Conservation (phyloP, 2,888 invertebrate species). For the Drosophila aldrichi region DNA sequence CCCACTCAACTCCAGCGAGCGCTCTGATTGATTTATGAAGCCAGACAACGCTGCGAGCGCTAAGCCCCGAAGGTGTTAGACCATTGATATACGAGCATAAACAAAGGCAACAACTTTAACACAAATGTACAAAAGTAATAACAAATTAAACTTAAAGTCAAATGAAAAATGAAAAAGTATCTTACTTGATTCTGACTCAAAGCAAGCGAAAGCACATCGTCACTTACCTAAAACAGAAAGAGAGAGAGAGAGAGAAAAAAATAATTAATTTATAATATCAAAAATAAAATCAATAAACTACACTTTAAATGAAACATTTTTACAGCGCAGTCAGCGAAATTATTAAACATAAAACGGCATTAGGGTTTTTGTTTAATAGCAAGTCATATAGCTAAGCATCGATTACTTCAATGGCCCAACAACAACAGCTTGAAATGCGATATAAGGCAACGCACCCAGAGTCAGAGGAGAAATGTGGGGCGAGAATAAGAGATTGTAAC, state of each 20-base stretch:
- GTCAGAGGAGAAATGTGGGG: constrained; percentile 18
- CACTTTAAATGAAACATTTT: background rate
- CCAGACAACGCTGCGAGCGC: constrained; percentile 39
- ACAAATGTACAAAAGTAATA: constrained; percentile 1
- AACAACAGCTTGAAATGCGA: constrained; percentile 8
- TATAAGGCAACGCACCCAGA: constrained; percentile 14
- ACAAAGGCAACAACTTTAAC: background rate
- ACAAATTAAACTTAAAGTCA: constrained; percentile 11
- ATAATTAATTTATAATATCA: background rate
- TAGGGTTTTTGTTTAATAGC: background rate
- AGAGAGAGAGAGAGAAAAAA: constrained; percentile 13
- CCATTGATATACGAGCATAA: constrained; percentile 19
- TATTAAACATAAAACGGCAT: background rate
- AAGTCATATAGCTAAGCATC: background rate
- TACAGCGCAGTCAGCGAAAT: background rate
- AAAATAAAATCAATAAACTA: background rate
- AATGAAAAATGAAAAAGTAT: constrained; percentile 37
- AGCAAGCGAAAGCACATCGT: constrained; percentile 82
- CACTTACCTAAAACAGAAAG: constrained; percentile 80
- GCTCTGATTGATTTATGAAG: constrained; percentile 75
- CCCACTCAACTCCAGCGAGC: background rate
- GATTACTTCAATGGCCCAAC: background rate
- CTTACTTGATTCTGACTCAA: constrained; percentile 83
- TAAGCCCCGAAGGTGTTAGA: constrained; percentile 46
- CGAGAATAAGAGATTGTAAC: constrained; percentile 41